Percentiles rank a stretch among this genome's conserved stretches.
Conservation (phyloP, 2,797 vertebrate genomes). For the Notamacropus eugenii region DNA sequence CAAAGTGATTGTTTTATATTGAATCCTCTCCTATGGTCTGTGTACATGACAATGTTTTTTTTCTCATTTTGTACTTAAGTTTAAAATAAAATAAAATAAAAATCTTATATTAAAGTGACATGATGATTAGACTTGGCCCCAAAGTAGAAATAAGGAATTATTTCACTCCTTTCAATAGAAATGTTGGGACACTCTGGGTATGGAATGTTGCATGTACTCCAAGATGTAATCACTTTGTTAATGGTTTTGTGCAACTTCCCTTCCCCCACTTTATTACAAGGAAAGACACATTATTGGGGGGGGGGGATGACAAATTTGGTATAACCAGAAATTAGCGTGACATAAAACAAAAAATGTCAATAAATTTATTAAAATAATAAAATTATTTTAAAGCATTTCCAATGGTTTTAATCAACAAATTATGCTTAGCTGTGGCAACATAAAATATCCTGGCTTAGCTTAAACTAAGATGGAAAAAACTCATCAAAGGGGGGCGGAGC, state of each 20-base stretch:
- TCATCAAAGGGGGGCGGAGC: too few species aligned
- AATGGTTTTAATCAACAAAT: slow-evolving; percentile 19
- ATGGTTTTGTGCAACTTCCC: too few species aligned
- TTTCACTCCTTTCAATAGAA: not conserved
- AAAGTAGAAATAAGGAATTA: not conserved
- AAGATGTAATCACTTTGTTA: not conserved
- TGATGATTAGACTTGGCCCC: not conserved
- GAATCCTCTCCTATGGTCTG: too few species aligned
- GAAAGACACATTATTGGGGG: too few species aligned
- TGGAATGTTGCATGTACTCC: not conserved
- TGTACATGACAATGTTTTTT: too few species aligned
- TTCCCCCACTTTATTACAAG: too few species aligned
- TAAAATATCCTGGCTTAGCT: not conserved
- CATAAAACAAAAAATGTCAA: not conserved
- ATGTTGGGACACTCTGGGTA: not conserved
- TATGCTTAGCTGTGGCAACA: not conserved
- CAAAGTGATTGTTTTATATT: too few species aligned
- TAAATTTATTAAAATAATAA: not conserved
- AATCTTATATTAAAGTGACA: not conserved
- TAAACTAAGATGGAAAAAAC: not conserved
- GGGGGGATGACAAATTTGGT: too few species aligned
- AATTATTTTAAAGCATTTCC: not conserved
- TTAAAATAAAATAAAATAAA: too few species aligned
- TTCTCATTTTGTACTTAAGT: too few species aligned
- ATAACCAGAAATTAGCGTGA: too few species aligned